Evolutionary conservation across 2,888 invertebrate genomes (phyloP).

Genomic region (Cantharis rustica): DNA sequence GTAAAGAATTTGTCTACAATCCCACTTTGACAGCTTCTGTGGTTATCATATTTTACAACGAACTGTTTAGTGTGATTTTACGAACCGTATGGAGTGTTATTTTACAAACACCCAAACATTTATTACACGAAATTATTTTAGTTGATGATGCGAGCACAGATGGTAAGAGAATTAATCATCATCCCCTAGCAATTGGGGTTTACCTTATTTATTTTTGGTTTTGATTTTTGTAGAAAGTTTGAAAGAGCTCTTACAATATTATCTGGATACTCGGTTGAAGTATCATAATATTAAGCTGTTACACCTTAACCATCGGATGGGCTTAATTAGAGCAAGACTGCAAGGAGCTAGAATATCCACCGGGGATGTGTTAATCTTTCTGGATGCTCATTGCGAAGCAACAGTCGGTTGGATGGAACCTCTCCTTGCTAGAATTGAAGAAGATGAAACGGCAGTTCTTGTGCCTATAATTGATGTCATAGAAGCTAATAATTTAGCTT

Average conservation of each 20-base stretch:
- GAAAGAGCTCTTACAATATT: slow-evolving; percentile 77
- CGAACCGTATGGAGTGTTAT: slow-evolving; percentile 91
- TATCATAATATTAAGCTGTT: slow-evolving; percentile 72
- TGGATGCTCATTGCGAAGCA: slow-evolving; percentile 92
- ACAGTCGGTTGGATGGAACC: slow-evolving; percentile 87
- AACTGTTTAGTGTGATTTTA: slow-evolving; percentile 74
- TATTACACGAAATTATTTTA: slow-evolving; percentile 89
- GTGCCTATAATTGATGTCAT: slow-evolving; percentile 97
- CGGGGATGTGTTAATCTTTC: slow-evolving; percentile 82
- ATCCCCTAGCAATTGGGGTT: neutral
- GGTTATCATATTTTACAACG: slow-evolving; percentile 78
- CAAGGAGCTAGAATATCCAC: slow-evolving; percentile 83
- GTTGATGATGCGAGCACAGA: slow-evolving; percentile 92
- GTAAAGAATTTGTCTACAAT: slow-evolving; percentile 65
- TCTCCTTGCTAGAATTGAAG: slow-evolving; percentile 81
- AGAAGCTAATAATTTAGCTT: slow-evolving; percentile 77
- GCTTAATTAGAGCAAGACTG: slow-evolving; percentile 87
- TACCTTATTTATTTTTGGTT: neutral
- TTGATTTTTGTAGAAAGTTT: slow-evolving; percentile 62
- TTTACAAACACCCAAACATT: slow-evolving; percentile 69
- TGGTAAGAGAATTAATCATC: slow-evolving; percentile 52
- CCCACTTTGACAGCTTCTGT: slow-evolving; percentile 69
- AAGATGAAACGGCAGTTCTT: slow-evolving; percentile 77
- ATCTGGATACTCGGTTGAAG: slow-evolving; percentile 74
- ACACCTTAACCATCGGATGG: slow-evolving; percentile 74